These are phyloP conservation scores for Drosophila paranaensis DNA, from an alignment of 2,888 invertebrate species.

Conservation along the genomic window DNA sequence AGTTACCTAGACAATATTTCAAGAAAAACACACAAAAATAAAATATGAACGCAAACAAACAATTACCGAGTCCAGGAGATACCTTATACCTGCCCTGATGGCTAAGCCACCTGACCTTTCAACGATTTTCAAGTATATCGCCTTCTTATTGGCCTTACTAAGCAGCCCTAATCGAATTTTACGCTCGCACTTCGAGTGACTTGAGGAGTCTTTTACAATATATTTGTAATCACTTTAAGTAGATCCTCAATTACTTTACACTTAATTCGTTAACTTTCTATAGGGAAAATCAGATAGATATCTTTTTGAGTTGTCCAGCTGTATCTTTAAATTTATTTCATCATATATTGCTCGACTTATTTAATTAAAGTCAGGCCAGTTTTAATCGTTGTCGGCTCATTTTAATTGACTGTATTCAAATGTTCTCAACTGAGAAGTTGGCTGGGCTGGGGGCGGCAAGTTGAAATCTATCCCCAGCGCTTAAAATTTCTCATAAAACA, in stretches of 20 bases:
- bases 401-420: conserved; percentile 40
- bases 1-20: conserved; percentile 43
- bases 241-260: not conserved
- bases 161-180: conserved; percentile 28
- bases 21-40: conserved; percentile 19
- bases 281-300: not conserved
- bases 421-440: not conserved
- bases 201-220: not conserved
- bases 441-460: not conserved
- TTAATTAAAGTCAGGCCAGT: conserved; percentile 13
- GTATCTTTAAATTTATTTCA: not conserved
- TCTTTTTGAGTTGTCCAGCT: not conserved
- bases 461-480: conserved; percentile 15
- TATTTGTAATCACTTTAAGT: not conserved
- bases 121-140: not conserved
- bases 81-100: not conserved
- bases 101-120: conserved; percentile 13
- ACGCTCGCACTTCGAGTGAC: not conserved
- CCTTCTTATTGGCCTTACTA: conserved; percentile 24
- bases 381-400: conserved; percentile 38
- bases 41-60: conserved; percentile 56
- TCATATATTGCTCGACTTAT: not conserved
- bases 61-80: conserved; percentile 22
- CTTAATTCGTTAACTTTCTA: not conserved
- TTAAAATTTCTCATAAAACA: conserved; percentile 47